Conservation (phyloP, 2,888 invertebrate species). For the Lacanobia wlatinum region DNA sequence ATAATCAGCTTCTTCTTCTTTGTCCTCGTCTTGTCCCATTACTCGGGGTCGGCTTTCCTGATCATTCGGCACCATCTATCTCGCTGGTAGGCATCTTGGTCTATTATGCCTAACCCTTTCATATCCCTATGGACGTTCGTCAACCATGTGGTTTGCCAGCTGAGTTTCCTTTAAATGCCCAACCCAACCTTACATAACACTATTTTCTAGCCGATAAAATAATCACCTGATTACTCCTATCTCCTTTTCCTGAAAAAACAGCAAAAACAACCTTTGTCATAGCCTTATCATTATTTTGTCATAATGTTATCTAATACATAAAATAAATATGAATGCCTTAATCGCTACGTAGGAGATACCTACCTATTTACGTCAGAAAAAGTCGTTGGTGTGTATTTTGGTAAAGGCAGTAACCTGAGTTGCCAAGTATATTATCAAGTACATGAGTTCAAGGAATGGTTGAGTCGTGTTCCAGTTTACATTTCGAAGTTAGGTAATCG, state of each 20-base stretch:
- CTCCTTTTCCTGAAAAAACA: neutral
- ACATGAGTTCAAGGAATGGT: slow-evolving; percentile 50
- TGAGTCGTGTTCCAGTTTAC: slow-evolving; percentile 14
- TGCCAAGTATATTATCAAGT: slow-evolving; percentile 33
- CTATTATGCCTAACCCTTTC: too few species aligned
- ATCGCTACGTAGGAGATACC: slow-evolving; percentile 33
- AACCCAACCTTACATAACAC: too few species aligned
- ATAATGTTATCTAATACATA: slow-evolving; percentile 36
- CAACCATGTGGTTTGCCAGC: too few species aligned
- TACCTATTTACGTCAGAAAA: slow-evolving; percentile 33
- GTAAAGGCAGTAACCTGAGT: slow-evolving; percentile 4
- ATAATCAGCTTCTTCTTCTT: too few species aligned
- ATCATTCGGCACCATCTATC: too few species aligned
- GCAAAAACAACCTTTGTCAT: neutral
- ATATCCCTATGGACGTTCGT: too few species aligned
- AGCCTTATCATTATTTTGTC: slow-evolving; percentile 21
- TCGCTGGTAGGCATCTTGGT: too few species aligned
- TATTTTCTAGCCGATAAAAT: neutral
- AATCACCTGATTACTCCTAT: neutral
- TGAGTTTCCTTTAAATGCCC: too few species aligned
- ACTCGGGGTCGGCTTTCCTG: too few species aligned
- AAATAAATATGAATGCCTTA: slow-evolving; percentile 16
- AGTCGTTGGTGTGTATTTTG: slow-evolving; percentile 21
- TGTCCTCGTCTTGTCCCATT: too few species aligned
- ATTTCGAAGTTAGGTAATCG: slow-evolving; percentile 20